Base-by-base conservation (phyloP, 2,888 invertebrate genomes). In the Drosophila stalkeri region DNA sequence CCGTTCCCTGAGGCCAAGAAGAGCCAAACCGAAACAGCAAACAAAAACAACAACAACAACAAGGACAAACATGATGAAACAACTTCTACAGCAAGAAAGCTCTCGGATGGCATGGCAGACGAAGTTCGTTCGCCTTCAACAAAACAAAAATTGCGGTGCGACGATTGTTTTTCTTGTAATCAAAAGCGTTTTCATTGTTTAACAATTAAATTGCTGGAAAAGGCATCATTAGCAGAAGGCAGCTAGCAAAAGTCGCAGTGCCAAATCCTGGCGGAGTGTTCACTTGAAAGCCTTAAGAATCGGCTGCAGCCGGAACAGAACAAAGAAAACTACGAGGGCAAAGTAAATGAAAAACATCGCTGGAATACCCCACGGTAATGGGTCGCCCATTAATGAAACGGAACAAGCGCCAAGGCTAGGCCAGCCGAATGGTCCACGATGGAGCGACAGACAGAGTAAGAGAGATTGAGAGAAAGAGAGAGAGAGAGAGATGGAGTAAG, bases 191-290 rank as follows among this genome's bases (percentile, higher is more conserved):
- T 87, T 82, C 83, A 87, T 87, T 87, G 87, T 87, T 89, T 89
- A 89, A 87, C 87, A 87, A 87, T 87, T 87, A 87, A 89, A 87
- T 87, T 85, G 89, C 87, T 87, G 89, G 87, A 89, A 87, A 89
- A 89, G 85, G 87, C 87, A 87, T 87, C 89, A 89, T 87, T 87
- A 87, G 87, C 89, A 86, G 27, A 27, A 27, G 79, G 64, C 52
- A 65, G 56, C 52, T 6, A 43, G 31, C 35, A 51, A n/a, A 47
- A 63, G 51, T 64, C 57, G 69, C 74, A 80, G 46, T 72, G 68
- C 59, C 74, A 77, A 73, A 69, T 73, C 77, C 64, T 64, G 37
- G 61, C 64, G 60, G 68, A 64, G 51, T 79, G 80, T 59, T 79
- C 80, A 79, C 73, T 79, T 79, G 68, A 79, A 79, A 56, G 69